Base-by-base conservation (phyloP, 2,888 invertebrate species). In the Xestobium rufovillosum region DNA sequence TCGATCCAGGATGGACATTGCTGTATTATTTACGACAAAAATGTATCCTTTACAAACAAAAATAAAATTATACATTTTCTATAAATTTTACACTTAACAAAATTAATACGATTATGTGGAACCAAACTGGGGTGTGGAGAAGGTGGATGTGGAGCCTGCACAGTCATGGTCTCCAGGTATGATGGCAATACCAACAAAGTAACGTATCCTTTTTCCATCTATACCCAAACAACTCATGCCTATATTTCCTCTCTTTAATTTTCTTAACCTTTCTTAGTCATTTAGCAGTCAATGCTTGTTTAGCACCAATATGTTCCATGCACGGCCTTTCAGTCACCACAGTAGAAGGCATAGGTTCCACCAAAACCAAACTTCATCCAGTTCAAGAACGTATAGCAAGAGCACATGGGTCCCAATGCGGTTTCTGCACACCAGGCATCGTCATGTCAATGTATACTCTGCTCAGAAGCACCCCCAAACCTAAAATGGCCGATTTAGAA, bases 401-500 rank as follows among this genome's bases (percentile, higher is more conserved):
- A 66, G 76, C 88, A 0, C 92, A 95, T 56, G 95, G 95, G 0
- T 88, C 92, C 0, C 95, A 95, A 63, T 51, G 51, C 27, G 92
- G 92, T 1, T 94, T 90, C 61, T 94, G 92, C 53, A 94, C 94
- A 0, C 94, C 94, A 0, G 95, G 95, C 15, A 90, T 96, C 43
- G 88, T 96, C 0, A 96, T 96, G 95, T 92, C 94, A 1, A 91
- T 95, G 90, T 95, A 94, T 56, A 72, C 90, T 0, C 68, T 95
- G 26, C 66, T 95, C 0, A 69, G 95, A 53, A 83, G 75, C 50
- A 75, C 76, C 26, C 71, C 76, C 0, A 73, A 75, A 53, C 87
- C 92, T 3, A 70, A 73, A 0, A 81, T 85, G 71, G 65, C 73
- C 9, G 81, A 91, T 44, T 66, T 92, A 48, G 89, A 90, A 63